A percentile compares a stretch with the other conserved stretches of the same genome.
These are phyloP conservation scores for Trinectes maculatus DNA, from an alignment of 2,113 vertebrate genomes.

Conservation along the genomic window DNA sequence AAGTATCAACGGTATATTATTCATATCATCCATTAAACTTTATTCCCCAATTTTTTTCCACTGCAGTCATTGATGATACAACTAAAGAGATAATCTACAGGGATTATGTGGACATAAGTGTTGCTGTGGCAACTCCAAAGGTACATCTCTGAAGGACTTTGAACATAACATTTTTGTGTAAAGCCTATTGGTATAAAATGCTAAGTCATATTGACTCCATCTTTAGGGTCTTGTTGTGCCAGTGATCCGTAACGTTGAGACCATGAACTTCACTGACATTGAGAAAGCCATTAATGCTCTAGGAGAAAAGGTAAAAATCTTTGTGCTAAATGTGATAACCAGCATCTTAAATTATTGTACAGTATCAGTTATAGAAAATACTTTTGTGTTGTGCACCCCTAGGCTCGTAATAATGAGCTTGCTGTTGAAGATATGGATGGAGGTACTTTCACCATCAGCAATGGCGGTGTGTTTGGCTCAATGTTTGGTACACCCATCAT, in stretches of 20 bases:
- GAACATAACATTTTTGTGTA: neutral
- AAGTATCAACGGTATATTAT: too few species aligned
- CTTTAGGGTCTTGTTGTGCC: conserved; percentile 93
- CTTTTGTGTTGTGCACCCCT: conserved; percentile 11
- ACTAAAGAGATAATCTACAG: conserved; percentile 97
- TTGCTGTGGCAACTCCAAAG: conserved; percentile 93
- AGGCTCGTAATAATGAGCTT: conserved; percentile 95
- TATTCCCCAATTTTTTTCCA: neutral
- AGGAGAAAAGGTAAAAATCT: conserved; percentile 91
- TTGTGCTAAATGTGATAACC: neutral
- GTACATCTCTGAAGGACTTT: conserved; percentile 71
- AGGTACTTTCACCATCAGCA: conserved; percentile 96
- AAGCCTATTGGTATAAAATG: neutral
- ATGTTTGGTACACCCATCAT: conserved; percentile 95
- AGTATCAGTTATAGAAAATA: too few species aligned
- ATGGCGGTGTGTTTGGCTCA: conserved; percentile 94
- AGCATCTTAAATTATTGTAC: neutral
- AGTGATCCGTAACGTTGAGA: conserved; percentile 92
- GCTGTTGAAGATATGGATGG: conserved; percentile 97
- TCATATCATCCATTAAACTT: neutral
- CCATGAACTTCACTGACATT: conserved; percentile 93
- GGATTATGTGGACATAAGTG: conserved; percentile 96
- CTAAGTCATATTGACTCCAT: neutral
- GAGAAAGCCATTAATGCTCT: conserved; percentile 89
- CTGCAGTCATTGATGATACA: conserved; percentile 91